A percentile compares a stretch with the other conserved stretches of the same genome.
These are phyloP conservation scores for Pedicia rivosa DNA, from an alignment of 2,888 invertebrate species.

Conservation along the genomic window DNA sequence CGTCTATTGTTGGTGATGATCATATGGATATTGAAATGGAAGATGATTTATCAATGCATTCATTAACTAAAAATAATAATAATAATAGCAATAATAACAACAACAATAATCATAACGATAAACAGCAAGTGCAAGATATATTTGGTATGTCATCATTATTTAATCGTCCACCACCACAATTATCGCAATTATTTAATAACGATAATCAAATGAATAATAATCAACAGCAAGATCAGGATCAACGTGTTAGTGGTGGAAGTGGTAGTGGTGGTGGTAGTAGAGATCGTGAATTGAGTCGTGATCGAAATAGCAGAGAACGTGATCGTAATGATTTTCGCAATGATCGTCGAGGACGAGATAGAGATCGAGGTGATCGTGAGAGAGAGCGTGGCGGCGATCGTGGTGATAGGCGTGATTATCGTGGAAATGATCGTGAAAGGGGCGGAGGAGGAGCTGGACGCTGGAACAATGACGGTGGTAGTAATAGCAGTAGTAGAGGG, in stretches of 20 bases:
- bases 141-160: slow-evolving; percentile 27
- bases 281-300: slow-evolving; percentile 16
- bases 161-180: slow-evolving; percentile 30
- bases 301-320: slow-evolving; percentile 19
- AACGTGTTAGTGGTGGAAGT: slow-evolving; percentile 12
- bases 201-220: slow-evolving; percentile 13
- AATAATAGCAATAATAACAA: slow-evolving; percentile 19
- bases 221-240: slow-evolving; percentile 9
- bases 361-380: slow-evolving; percentile 20
- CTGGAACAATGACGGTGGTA: slow-evolving; percentile 18
- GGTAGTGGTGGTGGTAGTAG: slow-evolving; percentile 13
- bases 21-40: slow-evolving; percentile 70
- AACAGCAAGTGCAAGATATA: slow-evolving; percentile 14
- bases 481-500: slow-evolving; percentile 15
- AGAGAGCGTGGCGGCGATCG: slow-evolving; percentile 23
- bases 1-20: slow-evolving; percentile 38
- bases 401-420: slow-evolving; percentile 13
- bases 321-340: slow-evolving; percentile 17
- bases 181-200: slow-evolving; percentile 14
- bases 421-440: slow-evolving; percentile 18
- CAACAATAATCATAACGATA: too few relatives aligned
- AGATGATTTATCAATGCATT: slow-evolving; percentile 36
- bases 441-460: slow-evolving; percentile 24
- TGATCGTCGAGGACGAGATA: slow-evolving; percentile 13
- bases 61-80: slow-evolving; percentile 17